Conservation (phyloP, 2,888 invertebrate species). For the Andricus quercusramuli region DNA sequence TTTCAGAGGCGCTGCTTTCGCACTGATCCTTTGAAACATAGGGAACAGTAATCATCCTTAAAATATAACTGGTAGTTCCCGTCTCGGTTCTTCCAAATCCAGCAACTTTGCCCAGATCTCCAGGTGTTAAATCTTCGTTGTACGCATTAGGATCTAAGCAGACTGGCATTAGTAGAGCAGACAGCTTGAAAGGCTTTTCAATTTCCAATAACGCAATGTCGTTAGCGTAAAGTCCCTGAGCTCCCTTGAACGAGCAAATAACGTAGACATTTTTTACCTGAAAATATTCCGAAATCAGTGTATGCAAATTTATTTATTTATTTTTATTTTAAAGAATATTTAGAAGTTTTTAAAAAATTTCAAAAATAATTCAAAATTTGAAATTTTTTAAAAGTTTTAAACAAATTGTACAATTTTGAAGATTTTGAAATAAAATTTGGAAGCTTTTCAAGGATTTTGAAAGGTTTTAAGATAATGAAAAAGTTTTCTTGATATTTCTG, state of each 20-base stretch:
- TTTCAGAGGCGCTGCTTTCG: conserved; percentile 52
- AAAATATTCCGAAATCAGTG: neutral
- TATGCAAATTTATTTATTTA: neutral
- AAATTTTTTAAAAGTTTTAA: no score
- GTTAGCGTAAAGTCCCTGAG: conserved; percentile 66
- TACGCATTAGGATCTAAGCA: conserved; percentile 65
- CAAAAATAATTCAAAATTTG: no score
- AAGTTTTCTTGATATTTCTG: no score
- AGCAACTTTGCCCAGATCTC: conserved; percentile 70
- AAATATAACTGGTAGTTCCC: conserved; percentile 64
- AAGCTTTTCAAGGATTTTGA: no score
- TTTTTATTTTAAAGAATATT: no score
- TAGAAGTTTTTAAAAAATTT: no score
- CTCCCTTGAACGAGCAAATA: conserved; percentile 67
- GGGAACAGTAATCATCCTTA: conserved; percentile 71
- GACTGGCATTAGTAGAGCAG: conserved; percentile 65
- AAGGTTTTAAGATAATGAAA: no score
- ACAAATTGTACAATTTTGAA: no score
- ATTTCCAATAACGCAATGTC: conserved; percentile 73
- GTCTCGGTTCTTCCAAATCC: conserved; percentile 74
- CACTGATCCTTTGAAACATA: conserved; percentile 67
- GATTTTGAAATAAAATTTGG: no score
- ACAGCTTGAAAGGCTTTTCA: conserved; percentile 63
- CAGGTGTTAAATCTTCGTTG: conserved; percentile 60
- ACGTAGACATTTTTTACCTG: conserved; percentile 70